These are phyloP conservation scores for Mermis nigrescens DNA, from an alignment of 2,888 invertebrate genomes.

Conservation along the genomic window DNA sequence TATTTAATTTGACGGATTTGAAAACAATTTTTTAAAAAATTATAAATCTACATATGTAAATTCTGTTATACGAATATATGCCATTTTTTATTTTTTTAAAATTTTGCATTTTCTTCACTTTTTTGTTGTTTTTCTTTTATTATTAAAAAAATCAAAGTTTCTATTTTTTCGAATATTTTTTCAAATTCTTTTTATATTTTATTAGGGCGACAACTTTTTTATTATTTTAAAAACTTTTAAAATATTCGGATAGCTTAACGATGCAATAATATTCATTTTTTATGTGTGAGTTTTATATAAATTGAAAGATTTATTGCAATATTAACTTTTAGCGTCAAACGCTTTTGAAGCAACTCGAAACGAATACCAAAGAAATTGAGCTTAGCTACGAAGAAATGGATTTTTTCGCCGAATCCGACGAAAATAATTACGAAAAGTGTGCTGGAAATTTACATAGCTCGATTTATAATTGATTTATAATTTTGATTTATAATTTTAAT, in stretches of 20 bases:
- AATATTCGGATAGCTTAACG: background rate
- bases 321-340: slow-evolving; percentile 45
- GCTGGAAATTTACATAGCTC: no score
- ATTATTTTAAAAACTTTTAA: no score
- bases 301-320: slow-evolving; percentile 12
- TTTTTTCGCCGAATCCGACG: slow-evolving; percentile 38
- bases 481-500: no score
- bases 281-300: background rate
- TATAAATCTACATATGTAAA: no score
- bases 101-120: no score
- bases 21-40: no score
- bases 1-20: no score
- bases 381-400: slow-evolving; percentile 45
- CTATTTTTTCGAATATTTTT: background rate
- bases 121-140: no score
- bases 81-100: no score
- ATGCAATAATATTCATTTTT: slow-evolving; percentile 12
- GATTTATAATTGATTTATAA: no score
- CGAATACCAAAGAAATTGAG: slow-evolving; percentile 59
- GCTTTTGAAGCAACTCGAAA: slow-evolving; percentile 57
- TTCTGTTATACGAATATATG: no score
- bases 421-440: slow-evolving; percentile 37
- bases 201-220: background rate
- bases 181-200: background rate
- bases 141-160: no score